These are phyloP conservation scores for Amphipyra berbera DNA, from an alignment of 2,888 invertebrate species.

Conservation along the genomic window DNA sequence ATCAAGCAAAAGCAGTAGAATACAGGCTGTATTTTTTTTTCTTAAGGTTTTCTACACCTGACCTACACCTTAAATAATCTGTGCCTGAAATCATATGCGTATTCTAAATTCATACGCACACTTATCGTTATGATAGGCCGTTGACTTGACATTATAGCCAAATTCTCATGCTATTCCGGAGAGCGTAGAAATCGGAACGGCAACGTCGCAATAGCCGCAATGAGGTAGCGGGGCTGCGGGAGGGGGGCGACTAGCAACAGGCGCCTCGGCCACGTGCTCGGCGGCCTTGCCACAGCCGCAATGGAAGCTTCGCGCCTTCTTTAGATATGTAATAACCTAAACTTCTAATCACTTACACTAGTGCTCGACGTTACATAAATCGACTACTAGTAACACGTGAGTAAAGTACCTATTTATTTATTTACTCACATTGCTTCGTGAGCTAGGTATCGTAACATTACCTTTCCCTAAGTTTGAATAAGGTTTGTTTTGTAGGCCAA, in stretches of 20 bases:
- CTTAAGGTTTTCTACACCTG: not conserved
- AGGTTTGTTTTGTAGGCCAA: not conserved
- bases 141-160: slow-evolving; percentile 72
- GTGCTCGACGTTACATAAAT: slow-evolving; percentile 3
- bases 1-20: slow-evolving; percentile 5
- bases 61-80: slow-evolving; percentile 12
- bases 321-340: slow-evolving; percentile 71
- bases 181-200: slow-evolving; percentile 75
- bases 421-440: slow-evolving; percentile 18
- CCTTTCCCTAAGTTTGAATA: slow-evolving; percentile 5
- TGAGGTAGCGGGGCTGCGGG: slow-evolving; percentile 55
- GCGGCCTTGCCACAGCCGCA: slow-evolving; percentile 84
- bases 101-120: slow-evolving; percentile 44
- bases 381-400: slow-evolving; percentile 31
- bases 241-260: slow-evolving; percentile 82
- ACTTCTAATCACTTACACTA: slow-evolving; percentile 40
- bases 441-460: slow-evolving; percentile 6
- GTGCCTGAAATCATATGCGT: slow-evolving; percentile 14
- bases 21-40: not conserved
- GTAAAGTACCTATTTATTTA: slow-evolving; percentile 22
- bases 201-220: slow-evolving; percentile 78
- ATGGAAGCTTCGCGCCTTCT: slow-evolving; percentile 86
- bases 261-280: slow-evolving; percentile 84
- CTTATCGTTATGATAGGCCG: slow-evolving; percentile 62
- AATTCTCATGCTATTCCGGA: slow-evolving; percentile 70